These are phyloP conservation scores for Hemitrygon akajei DNA, from an alignment of 2,797 vertebrate species.

Conservation along the genomic window DNA sequence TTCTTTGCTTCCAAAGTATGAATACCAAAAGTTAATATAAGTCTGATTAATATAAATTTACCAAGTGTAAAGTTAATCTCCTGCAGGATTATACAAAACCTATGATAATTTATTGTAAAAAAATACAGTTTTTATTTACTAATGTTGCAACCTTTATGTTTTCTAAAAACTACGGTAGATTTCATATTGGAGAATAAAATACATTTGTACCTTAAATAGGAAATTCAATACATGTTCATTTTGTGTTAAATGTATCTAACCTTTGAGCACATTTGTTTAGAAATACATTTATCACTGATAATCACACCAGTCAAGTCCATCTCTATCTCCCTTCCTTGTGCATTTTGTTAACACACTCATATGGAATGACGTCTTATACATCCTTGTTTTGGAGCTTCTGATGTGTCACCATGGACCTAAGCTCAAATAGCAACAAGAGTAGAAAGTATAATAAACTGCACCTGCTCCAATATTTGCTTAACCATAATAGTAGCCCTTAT, in stretches of 20 bases:
- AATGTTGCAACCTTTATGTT: not conserved
- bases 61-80: not conserved
- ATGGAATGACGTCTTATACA: not conserved
- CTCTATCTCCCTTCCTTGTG: too few relatives aligned
- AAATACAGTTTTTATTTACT: not conserved
- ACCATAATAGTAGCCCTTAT: not conserved
- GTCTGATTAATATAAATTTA: conserved; percentile 13
- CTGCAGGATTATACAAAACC: not conserved
- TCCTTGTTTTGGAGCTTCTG: too few relatives aligned
- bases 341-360: not conserved
- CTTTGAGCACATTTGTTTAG: not conserved
- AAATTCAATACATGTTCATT: too few relatives aligned
- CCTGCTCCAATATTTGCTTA: not conserved
- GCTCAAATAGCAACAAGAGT: not conserved
- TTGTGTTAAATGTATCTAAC: not conserved
- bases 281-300: not conserved
- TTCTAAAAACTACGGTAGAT: not conserved
- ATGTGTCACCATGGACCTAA: not conserved
- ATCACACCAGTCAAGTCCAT: not conserved
- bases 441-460: not conserved
- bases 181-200: not conserved
- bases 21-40: not conserved
- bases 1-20: conserved; percentile 38
- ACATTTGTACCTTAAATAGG: not conserved
- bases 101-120: not conserved